Conservation (phyloP, 2,888 invertebrate genomes). For the Chymomyza procnemis region DNA sequence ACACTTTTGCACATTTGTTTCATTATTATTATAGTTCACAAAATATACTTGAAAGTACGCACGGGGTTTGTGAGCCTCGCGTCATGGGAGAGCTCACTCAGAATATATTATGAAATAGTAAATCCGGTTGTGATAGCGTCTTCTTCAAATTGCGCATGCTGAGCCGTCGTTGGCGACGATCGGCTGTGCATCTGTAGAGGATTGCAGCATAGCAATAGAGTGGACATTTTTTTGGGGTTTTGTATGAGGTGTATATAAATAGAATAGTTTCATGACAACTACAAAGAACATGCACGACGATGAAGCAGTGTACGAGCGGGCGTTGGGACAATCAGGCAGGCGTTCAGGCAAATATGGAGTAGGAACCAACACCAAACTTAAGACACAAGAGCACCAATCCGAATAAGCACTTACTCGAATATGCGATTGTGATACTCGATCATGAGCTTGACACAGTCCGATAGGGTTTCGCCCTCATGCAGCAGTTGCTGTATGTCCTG, state of each 20-base stretch:
- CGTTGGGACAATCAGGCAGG: conserved; percentile 4
- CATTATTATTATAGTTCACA: no score
- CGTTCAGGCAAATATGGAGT: neutral
- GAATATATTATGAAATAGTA: conserved; percentile 72
- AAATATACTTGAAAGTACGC: conserved; percentile 1
- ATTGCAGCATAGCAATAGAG: conserved; percentile 6
- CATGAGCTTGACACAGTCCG: conserved; percentile 75
- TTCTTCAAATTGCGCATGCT: conserved; percentile 70
- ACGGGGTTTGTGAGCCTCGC: conserved; percentile 1
- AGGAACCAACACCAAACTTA: conserved; percentile 21
- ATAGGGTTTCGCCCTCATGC: conserved; percentile 72
- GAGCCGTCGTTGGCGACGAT: conserved; percentile 63
- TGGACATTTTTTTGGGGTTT: conserved; percentile 11
- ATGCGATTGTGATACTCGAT: conserved; percentile 75
- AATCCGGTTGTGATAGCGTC: conserved; percentile 74
- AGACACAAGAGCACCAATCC: conserved; percentile 33
- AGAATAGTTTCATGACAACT: conserved; percentile 11
- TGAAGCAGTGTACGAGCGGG: conserved; percentile 1
- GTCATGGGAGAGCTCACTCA: conserved; percentile 34
- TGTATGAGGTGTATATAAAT: neutral
- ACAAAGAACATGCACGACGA: conserved; percentile 12
- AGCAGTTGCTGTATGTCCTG: conserved; percentile 72
- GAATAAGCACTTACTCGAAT: conserved; percentile 74
- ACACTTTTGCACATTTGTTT: no score
- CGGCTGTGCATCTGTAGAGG: conserved; percentile 66